Evolutionary conservation across 2,113 vertebrate species (phyloP).

Genomic region (Oplegnathus fasciatus): DNA sequence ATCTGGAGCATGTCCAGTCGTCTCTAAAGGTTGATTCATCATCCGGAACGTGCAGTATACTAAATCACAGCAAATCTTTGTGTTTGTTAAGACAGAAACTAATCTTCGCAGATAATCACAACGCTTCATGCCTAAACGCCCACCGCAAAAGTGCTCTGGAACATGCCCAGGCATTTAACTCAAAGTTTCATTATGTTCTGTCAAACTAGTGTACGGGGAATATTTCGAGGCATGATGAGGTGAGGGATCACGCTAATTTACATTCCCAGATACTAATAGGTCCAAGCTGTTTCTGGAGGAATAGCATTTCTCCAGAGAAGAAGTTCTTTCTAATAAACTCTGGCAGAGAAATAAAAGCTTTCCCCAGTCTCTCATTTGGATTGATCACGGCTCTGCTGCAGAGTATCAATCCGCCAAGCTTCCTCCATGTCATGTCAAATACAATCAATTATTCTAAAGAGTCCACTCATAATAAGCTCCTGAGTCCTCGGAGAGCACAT

Average conservation of each 20-base stretch:
- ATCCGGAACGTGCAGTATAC: constrained; percentile 18
- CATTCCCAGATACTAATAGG: constrained; percentile 65
- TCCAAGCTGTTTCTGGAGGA: constrained; percentile 64
- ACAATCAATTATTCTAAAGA: constrained; percentile 76
- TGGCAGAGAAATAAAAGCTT: constrained; percentile 72
- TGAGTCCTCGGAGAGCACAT: constrained; percentile 37
- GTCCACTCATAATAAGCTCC: constrained; percentile 65
- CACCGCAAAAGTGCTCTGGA: constrained; percentile 44
- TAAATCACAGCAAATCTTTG: constrained; percentile 35
- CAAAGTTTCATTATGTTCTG: constrained; percentile 56
- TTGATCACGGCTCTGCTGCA: constrained; percentile 66
- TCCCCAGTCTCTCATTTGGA: constrained; percentile 69
- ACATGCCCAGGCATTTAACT: constrained; percentile 44
- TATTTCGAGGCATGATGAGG: constrained; percentile 64
- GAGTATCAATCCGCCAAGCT: constrained; percentile 58
- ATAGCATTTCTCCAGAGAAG: constrained; percentile 55
- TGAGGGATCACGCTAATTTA: constrained; percentile 64
- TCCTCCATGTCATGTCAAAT: constrained; percentile 74
- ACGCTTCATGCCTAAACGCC: constrained; percentile 49
- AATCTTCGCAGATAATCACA: constrained; percentile 53
- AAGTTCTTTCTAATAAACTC: constrained; percentile 69
- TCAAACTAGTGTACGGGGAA: constrained; percentile 55
- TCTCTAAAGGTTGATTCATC: constrained; percentile 52
- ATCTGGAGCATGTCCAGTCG: constrained; percentile 7
- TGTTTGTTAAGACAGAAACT: constrained; percentile 45